These are phyloP conservation scores for Porites divaricata DNA, from an alignment of 92 coral and sea anemone genomes.

Conservation along the genomic window DNA sequence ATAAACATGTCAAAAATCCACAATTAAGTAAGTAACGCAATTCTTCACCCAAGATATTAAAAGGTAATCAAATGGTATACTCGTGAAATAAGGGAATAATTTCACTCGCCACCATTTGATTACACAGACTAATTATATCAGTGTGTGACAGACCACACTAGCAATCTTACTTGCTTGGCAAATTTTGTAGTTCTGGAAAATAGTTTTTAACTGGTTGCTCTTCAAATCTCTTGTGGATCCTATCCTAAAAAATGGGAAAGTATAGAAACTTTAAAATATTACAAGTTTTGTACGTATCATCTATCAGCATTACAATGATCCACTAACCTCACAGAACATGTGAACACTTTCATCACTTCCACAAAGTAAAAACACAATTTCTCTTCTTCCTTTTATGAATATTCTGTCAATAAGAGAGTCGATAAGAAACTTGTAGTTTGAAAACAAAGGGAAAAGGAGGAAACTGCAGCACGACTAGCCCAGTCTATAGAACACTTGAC, in stretches of 20 bases:
- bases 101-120: too few species aligned
- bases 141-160: too few species aligned
- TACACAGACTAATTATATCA: too few species aligned
- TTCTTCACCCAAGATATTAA: too few species aligned
- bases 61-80: too few species aligned
- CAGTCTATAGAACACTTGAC: not conserved
- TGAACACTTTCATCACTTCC: slow-evolving; percentile 91
- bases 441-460: too few species aligned
- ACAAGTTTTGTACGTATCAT: not conserved
- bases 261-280: not conserved
- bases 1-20: too few species aligned
- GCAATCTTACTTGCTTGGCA: slow-evolving; percentile 85
- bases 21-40: too few species aligned
- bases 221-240: slow-evolving; percentile 78
- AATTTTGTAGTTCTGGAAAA: slow-evolving; percentile 90
- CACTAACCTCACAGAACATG: slow-evolving; percentile 78
- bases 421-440: not conserved
- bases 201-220: slow-evolving; percentile 62
- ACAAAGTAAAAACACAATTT: slow-evolving; percentile 81
- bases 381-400: slow-evolving; percentile 50
- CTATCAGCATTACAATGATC: not conserved
- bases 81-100: too few species aligned
- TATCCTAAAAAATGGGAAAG: slow-evolving; percentile 55
- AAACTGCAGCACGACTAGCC: not conserved
- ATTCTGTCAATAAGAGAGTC: slow-evolving; percentile 34